Base-by-base conservation (phyloP, 1,140 invertebrate genomes). In the Scaptomyza pallida region DNA sequence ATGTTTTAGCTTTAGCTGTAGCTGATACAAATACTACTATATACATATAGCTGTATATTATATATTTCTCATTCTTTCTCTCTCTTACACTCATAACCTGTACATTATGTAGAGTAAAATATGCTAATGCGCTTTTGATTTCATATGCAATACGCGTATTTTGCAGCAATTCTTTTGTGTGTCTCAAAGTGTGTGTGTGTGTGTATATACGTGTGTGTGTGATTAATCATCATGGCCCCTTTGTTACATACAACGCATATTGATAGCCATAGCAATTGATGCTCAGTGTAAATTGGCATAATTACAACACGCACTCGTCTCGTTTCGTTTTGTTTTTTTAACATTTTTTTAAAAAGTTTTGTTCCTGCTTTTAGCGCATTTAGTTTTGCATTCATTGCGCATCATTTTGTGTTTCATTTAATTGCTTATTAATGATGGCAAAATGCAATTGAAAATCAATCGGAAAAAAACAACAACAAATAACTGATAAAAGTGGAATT, bases 251-350 rank as follows among this genome's bases (percentile, higher is more conserved):
- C 62, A 30, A 30, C 26, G 6, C 8, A 19, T 67, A 51, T 51
- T 23, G 21, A 57, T 52, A 57, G 43, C 50, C n/a, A n/a, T 43
- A 48, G 23, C 60, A 64, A 64, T 64, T 44, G 37, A 13, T 35
- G 26, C 52, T 45, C 52, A 71, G 68, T 65, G 68, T 71, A 71
- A 71, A 71, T 71, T 71, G 61, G 35, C 68, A 64, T 65, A 57
- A 71, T 65, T 71, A 64, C 68, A 44, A 64, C 68, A 44, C 52
- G 37, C 62, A 71, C 52, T 64, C 19, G 52, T 48, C 35, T 16
- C 23, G 45, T 21, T 17, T 12, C 33, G 26, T 60, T 54, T 54
- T 43, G 10, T 37, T 50, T 40, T 41, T 26, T 33, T 62, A 5
- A 21, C 48, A 21, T 10, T 16, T 16, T 2, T n/a, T 33, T 15